Conservation (phyloP, 2,113 vertebrate species). For the Chitala chitala region DNA sequence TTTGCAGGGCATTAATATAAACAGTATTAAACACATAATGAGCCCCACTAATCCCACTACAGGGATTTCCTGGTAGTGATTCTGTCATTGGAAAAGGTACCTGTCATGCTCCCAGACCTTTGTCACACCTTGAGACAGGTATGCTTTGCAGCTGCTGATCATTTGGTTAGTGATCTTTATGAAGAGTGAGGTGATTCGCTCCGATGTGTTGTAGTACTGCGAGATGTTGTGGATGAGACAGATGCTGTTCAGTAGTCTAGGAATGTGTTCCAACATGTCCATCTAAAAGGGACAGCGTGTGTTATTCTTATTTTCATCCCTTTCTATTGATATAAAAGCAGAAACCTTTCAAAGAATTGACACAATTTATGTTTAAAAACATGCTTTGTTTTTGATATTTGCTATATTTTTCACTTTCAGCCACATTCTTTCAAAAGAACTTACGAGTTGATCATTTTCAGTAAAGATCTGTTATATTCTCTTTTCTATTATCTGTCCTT, state of each 20-base stretch:
- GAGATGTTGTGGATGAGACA: constrained; percentile 67
- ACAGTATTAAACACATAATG: background rate
- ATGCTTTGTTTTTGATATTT: too few relatives aligned
- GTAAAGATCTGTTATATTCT: too few relatives aligned
- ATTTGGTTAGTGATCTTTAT: constrained; percentile 80
- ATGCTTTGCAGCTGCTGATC: constrained; percentile 61
- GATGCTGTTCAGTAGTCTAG: constrained; percentile 65
- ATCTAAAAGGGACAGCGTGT: constrained; percentile 36
- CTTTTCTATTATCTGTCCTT: too few relatives aligned
- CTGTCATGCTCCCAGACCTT: constrained; percentile 72
- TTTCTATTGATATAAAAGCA: too few relatives aligned
- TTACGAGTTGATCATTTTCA: too few relatives aligned
- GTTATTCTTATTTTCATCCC: background rate
- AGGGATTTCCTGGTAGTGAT: background rate
- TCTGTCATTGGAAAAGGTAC: constrained; percentile 36
- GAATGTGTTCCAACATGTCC: constrained; percentile 60
- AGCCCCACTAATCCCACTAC: background rate
- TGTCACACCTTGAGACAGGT: constrained; percentile 60
- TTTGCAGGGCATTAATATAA: background rate
- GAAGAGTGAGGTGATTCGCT: constrained; percentile 71
- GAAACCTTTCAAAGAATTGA: too few relatives aligned
- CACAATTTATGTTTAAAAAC: too few relatives aligned
- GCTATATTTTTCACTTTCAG: too few relatives aligned
- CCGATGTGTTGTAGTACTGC: constrained; percentile 70
- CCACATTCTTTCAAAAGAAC: too few relatives aligned